phyloP scores from a whole-genome alignment of 2,113 vertebrate species.

The Periophthalmodon schlosseri region DNA sequence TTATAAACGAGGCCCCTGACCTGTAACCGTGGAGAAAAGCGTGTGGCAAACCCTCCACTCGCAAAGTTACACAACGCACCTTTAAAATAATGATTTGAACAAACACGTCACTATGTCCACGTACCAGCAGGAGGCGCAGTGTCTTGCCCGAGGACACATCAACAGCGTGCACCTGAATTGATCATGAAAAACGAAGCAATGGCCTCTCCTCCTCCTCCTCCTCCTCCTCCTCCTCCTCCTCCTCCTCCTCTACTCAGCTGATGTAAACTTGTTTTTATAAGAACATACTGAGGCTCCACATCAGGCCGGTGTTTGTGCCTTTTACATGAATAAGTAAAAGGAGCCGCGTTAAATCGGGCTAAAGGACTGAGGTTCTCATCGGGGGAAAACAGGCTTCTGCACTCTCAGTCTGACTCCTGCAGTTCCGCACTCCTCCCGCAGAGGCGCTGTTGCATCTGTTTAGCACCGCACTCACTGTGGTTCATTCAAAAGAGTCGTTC shows the following conservation, averaged over 20 bases:
- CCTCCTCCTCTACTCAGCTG: conserved; percentile 18
- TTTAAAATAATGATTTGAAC: neutral
- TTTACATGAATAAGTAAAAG: conserved; percentile 51
- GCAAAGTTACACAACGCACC: too few relatives aligned
- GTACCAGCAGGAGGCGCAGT: too few relatives aligned
- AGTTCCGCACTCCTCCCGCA: neutral
- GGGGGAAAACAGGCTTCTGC: conserved; percentile 16
- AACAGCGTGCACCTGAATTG: neutral
- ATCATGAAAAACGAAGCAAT: conserved; percentile 8
- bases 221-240: too few relatives aligned
- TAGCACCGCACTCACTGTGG: neutral
- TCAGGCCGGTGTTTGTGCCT: conserved; percentile 29
- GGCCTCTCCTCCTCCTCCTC: neutral
- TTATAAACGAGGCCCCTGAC: too few relatives aligned
- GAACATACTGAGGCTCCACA: conserved; percentile 38
- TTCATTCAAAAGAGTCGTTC: too few relatives aligned
- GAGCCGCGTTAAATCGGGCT: conserved; percentile 38
- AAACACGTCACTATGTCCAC: neutral
- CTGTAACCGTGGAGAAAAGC: too few relatives aligned
- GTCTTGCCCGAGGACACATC: neutral
- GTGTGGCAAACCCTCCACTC: too few relatives aligned
- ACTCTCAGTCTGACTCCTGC: conserved; percentile 1
- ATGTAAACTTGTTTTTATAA: conserved; percentile 12
- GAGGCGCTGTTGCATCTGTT: neutral
- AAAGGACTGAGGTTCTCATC: conserved; percentile 43